Evolutionary conservation across 2,888 invertebrate genomes (phyloP).

Genomic region (Apodemia zela): DNA sequence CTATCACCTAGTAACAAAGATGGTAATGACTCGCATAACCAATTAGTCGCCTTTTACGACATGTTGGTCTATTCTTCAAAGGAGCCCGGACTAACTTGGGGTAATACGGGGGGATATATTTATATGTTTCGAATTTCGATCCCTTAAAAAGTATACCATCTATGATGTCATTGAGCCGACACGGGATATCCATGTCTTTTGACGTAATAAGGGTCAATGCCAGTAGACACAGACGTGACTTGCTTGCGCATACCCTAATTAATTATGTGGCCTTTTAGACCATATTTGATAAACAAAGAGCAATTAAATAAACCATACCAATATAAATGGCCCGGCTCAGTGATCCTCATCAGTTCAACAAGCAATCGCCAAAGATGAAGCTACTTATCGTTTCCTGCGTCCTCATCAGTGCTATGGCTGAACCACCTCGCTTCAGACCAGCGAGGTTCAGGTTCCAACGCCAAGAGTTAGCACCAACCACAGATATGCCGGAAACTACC

Average conservation of each 20-base stretch:
- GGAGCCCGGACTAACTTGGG: too few relatives aligned
- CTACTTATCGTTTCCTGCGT: slow-evolving; percentile 50
- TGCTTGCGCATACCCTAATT: slow-evolving; percentile 35
- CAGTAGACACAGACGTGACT: slow-evolving; percentile 50
- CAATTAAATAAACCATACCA: slow-evolving; percentile 30
- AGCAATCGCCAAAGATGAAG: slow-evolving; percentile 52
- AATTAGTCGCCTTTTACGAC: too few relatives aligned
- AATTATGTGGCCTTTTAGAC: slow-evolving; percentile 42
- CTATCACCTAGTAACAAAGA: too few relatives aligned
- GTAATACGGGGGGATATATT: too few relatives aligned
- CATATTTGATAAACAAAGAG: slow-evolving; percentile 39
- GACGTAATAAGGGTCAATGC: slow-evolving; percentile 57
- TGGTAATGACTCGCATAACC: too few relatives aligned
- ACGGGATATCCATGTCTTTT: slow-evolving; percentile 34
- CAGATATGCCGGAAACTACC: slow-evolving; percentile 60
- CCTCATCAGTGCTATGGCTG: slow-evolving; percentile 51
- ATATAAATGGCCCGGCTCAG: slow-evolving; percentile 31
- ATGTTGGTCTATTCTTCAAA: too few relatives aligned
- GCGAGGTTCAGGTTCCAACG: slow-evolving; percentile 71
- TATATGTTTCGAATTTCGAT: too few relatives aligned
- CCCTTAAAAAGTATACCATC: too few relatives aligned
- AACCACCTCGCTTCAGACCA: slow-evolving; percentile 66
- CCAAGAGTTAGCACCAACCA: slow-evolving; percentile 66
- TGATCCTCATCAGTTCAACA: slow-evolving; percentile 32
- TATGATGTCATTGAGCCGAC: slow-evolving; percentile 22